A percentile compares a stretch with the other conserved stretches of the same genome.
Conservation (phyloP, 2,797 vertebrate genomes). For the Molossus molossus region DNA sequence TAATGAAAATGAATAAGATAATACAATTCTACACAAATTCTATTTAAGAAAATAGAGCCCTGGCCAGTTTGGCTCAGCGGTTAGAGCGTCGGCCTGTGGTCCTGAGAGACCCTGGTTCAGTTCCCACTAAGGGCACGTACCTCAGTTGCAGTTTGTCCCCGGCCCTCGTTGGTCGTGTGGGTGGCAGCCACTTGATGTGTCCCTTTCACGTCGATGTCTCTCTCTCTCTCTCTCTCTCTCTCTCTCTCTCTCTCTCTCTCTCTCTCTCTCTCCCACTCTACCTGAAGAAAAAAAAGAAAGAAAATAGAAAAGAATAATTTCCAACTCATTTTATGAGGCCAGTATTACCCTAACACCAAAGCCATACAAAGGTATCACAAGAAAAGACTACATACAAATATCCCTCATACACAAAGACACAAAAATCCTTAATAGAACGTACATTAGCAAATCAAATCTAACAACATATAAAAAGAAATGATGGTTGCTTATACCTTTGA, state of each 20-base stretch:
- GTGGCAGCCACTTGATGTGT: too few relatives aligned
- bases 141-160: too few relatives aligned
- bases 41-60: not conserved
- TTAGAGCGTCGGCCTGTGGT: too few relatives aligned
- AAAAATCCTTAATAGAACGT: not conserved
- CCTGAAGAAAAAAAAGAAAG: too few relatives aligned
- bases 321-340: not conserved
- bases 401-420: not conserved
- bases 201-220: too few relatives aligned
- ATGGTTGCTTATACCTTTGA: not conserved
- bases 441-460: not conserved
- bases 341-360: not conserved
- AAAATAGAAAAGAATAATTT: not conserved
- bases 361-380: not conserved
- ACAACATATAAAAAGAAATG: not conserved
- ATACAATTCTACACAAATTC: not conserved
- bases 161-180: too few relatives aligned
- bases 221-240: too few relatives aligned
- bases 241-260: too few relatives aligned
- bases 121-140: too few relatives aligned
- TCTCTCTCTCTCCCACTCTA: too few relatives aligned
- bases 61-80: too few relatives aligned
- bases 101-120: too few relatives aligned
- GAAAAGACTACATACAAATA: not conserved
- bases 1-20: not conserved